Evolutionary conservation across 2,888 invertebrate genomes (phyloP), one percentile per base, ranked within the genome.

Genomic region (Agelastica alni): DNA sequence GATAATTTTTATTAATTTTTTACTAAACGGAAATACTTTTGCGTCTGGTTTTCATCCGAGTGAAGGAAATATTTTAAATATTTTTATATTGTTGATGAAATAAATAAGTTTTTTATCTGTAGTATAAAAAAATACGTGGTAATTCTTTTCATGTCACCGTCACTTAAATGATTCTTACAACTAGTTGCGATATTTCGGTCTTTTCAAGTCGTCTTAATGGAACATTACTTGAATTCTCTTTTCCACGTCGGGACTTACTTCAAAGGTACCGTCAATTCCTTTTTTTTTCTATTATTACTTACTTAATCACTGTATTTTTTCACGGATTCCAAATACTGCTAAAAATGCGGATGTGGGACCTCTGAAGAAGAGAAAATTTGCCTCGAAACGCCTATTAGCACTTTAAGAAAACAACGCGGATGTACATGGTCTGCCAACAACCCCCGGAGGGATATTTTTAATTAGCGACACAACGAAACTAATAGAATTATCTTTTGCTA

Each of bases 361-460:
- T 34, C 7, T 34, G 6, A 14, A 13, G 34, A 9, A 34, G n/a
- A 16, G 34, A 34, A 34, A 16, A 34, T 34, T 4, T 34, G 14
- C 34, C 34, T 34, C 34, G 34, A 34, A 34, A 34, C 34, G 34
- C 34, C 34, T 26, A 26, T 26, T 26, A 26, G 2, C 37, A 39
- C 37, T 39, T 43, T 30, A n/a, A 14, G 12, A 30, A 43, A 43
- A 26, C 49, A 42, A 51, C 34, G 42, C 49, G 49, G 49, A 51
- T 51, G 12, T 51, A 17, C 42, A 44, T 51, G 36, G 44, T 34
- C 43, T 44, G 51, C 44, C 43, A 37, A 53, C 46, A 28, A 47
- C 53, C 53, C 53, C n/a, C 53, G 47, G 53, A 41, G 42, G 53
- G 47, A 41, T 32, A 30, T 26, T 53, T 47, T 42, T 53, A 53